Evolutionary conservation across 2,888 invertebrate genomes (phyloP).

Genomic region (Flexamia atlantica): DNA sequence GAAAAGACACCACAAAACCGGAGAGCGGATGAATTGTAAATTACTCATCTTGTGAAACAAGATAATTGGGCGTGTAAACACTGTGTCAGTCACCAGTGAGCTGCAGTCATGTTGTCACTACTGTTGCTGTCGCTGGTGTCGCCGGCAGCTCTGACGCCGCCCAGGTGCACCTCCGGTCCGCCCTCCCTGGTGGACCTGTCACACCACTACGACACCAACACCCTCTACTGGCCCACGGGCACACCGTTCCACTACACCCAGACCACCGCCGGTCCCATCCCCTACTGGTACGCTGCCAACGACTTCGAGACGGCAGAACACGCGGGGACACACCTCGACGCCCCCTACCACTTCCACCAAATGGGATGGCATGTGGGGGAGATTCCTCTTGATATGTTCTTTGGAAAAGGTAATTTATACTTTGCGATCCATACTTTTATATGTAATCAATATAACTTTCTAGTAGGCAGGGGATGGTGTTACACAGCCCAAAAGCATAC

Average conservation of each 20-base stretch:
- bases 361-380: conserved; percentile 76
- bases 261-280: background rate
- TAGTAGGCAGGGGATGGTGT: too few relatives aligned
- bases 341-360: conserved; percentile 78
- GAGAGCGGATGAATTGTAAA: background rate
- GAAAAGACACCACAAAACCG: background rate
- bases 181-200: conserved; percentile 28
- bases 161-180: background rate
- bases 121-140: background rate
- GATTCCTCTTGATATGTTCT: conserved; percentile 73
- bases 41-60: background rate
- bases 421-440: too few relatives aligned
- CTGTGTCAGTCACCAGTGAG: background rate
- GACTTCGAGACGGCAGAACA: conserved; percentile 79
- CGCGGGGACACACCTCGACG: conserved; percentile 81
- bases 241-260: conserved; percentile 38
- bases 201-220: conserved; percentile 42
- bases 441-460: too few relatives aligned
- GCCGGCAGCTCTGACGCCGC: background rate
- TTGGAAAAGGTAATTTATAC: conserved; percentile 33
- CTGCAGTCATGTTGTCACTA: background rate
- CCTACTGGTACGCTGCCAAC: conserved; percentile 76
- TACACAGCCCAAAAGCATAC: too few relatives aligned
- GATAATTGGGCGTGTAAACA: background rate
- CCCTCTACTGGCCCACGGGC: conserved; percentile 27